Percentiles rank a stretch among this genome's conserved stretches.
Evolutionary conservation across 2,113 vertebrate genomes (phyloP).

Genomic region (Zonotrichia leucophrys): DNA sequence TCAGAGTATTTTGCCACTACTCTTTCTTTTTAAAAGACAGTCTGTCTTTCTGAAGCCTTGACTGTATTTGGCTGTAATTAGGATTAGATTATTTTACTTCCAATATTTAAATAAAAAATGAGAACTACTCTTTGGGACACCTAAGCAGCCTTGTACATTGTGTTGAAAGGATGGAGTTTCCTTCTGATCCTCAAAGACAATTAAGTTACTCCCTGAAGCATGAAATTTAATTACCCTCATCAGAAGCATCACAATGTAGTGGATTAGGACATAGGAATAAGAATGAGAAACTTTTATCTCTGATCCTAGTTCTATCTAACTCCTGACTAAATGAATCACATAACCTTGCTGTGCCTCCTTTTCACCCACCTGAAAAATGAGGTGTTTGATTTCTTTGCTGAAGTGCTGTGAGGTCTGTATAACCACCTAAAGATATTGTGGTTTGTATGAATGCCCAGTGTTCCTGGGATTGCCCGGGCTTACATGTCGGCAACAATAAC

Average conservation of each 20-base stretch:
- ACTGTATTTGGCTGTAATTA: neutral
- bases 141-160: neutral
- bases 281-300: neutral
- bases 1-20: neutral
- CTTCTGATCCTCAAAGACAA: conserved; percentile 43
- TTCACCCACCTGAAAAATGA: neutral
- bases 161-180: conserved; percentile 1
- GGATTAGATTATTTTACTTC: conserved; percentile 6
- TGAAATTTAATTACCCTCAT: conserved; percentile 55
- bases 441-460: neutral
- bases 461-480: neutral
- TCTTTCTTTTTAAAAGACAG: neutral
- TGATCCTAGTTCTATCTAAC: neutral
- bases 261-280: neutral
- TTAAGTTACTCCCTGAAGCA: conserved; percentile 33
- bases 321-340: neutral
- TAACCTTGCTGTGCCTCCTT: neutral
- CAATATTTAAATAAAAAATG: conserved; percentile 15
- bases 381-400: neutral
- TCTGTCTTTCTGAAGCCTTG: conserved; percentile 21
- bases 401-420: neutral
- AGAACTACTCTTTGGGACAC: neutral
- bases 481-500: neutral
- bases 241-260: conserved; percentile 1
- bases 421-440: neutral